phyloP scores from a whole-genome alignment of 2,797 vertebrate genomes.

The Coendou prehensilis region DNA sequence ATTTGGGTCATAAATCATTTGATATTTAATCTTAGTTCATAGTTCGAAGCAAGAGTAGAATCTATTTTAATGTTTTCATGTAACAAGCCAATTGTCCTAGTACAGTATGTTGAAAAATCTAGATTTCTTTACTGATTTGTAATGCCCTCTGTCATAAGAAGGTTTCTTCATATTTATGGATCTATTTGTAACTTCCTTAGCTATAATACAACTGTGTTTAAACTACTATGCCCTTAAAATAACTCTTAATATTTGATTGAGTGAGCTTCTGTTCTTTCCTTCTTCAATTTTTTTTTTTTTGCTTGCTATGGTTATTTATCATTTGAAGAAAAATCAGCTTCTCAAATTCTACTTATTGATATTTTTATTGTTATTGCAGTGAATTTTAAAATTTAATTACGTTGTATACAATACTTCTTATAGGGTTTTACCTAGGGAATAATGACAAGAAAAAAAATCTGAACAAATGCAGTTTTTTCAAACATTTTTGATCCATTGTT shows the following conservation, averaged over 20 bases:
- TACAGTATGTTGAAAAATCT: neutral
- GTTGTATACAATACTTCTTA: neutral
- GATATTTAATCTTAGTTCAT: neutral
- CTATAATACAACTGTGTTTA: neutral
- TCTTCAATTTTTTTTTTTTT: slow-evolving; percentile 4
- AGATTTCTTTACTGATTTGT: neutral
- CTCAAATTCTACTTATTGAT: neutral
- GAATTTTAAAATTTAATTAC: neutral
- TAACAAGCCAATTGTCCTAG: neutral
- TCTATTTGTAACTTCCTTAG: neutral
- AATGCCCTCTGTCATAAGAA: neutral
- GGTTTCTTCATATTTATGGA: neutral
- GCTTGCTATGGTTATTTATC: neutral
- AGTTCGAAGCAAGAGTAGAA: neutral
- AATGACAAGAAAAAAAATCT: neutral
- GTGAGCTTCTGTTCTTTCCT: neutral
- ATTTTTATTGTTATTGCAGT: neutral
- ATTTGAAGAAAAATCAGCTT: neutral
- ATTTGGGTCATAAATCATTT: neutral
- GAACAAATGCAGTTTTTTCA: neutral
- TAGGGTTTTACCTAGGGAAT: neutral
- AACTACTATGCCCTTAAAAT: neutral
- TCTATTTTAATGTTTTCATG: neutral
- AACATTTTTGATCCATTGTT: neutral
- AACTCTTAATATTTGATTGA: neutral